A percentile compares a stretch with the other conserved stretches of the same genome.
These are phyloP conservation scores for Pteropus alecto DNA, from an alignment of 2,113 vertebrate species.

Conservation along the genomic window DNA sequence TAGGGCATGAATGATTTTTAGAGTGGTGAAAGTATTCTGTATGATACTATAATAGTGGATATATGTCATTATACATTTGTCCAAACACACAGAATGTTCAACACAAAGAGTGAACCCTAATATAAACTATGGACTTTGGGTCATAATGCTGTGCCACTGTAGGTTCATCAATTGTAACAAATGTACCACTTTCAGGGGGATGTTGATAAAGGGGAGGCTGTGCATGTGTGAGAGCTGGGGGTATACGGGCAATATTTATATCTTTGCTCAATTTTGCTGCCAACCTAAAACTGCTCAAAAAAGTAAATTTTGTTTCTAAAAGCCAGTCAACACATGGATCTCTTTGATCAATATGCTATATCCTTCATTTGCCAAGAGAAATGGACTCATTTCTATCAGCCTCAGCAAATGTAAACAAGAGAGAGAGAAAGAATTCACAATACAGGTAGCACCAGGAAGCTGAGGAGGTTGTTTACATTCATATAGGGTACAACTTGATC, in stretches of 20 bases:
- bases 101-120: not conserved
- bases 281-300: slow-evolving; percentile 1
- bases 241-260: not conserved
- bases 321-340: not conserved
- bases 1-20: not conserved
- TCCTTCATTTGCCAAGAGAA: not conserved
- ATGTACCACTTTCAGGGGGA: not conserved
- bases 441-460: not conserved
- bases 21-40: not conserved
- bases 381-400: slow-evolving; percentile 4
- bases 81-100: not conserved
- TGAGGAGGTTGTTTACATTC: not conserved
- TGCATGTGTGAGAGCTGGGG: not conserved
- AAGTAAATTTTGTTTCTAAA: not conserved
- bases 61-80: not conserved
- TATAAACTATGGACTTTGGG: not conserved
- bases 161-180: not conserved
- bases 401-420: not conserved
- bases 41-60: not conserved
- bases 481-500: not conserved
- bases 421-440: not conserved
- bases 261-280: not conserved
- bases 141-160: not conserved
- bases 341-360: not conserved
- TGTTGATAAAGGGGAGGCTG: not conserved